Conservation (phyloP, 2,797 vertebrate species). For the Enteromius viviparus region DNA sequence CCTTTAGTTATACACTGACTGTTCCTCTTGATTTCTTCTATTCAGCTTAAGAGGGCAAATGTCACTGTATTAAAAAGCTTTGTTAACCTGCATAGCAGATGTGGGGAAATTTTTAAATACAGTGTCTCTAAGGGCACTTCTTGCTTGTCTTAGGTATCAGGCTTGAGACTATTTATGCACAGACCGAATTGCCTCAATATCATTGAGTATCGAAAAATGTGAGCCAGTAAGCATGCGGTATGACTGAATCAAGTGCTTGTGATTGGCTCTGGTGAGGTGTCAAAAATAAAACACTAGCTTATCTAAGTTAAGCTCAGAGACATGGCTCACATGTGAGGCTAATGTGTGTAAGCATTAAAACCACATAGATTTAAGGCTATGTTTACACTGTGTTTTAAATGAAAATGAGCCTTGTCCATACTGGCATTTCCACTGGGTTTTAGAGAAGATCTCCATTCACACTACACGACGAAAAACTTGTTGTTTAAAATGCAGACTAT, state of each 20-base stretch:
- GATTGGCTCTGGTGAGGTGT: neutral
- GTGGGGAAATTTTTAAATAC: neutral
- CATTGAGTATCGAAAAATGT: neutral
- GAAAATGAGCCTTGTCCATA: too few relatives aligned
- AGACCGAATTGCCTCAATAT: neutral
- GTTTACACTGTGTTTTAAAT: too few relatives aligned
- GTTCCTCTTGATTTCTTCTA: neutral
- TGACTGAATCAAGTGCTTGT: neutral
- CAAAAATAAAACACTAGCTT: too few relatives aligned
- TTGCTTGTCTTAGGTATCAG: neutral
- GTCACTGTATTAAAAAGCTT: slow-evolving; percentile 8
- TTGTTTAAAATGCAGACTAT: too few relatives aligned
- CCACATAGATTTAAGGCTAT: too few relatives aligned
- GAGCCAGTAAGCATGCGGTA: neutral
- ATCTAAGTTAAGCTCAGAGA: too few relatives aligned
- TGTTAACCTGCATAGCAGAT: slow-evolving; percentile 2
- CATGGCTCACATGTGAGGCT: too few relatives aligned
- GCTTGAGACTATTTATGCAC: neutral
- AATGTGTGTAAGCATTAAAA: too few relatives aligned
- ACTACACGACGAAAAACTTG: too few relatives aligned
- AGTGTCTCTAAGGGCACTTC: neutral
- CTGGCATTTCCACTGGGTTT: too few relatives aligned
- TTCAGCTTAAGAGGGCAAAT: neutral
- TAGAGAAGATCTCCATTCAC: too few relatives aligned
- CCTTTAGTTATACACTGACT: neutral